Conservation (phyloP, 23 tunicate genomes). For the Aplidium turbinatum region DNA sequence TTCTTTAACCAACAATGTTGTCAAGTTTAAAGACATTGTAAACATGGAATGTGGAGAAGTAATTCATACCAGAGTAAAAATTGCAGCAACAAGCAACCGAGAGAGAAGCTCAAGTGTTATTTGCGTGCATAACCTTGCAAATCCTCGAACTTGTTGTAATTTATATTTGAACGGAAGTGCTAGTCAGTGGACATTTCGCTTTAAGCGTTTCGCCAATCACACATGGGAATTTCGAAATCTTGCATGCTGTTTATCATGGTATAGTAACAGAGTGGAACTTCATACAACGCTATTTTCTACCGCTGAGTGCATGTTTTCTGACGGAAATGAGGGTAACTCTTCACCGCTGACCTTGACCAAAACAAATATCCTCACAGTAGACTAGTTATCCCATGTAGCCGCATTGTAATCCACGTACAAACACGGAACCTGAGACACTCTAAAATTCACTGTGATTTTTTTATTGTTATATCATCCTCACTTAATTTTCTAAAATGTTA, state of each 20-base stretch:
- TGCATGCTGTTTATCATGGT: conserved; percentile 29
- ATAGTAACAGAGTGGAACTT: conserved; percentile 20
- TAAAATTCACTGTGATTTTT: too few relatives aligned
- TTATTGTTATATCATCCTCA: too few relatives aligned
- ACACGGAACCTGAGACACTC: too few relatives aligned
- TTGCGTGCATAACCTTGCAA: conserved; percentile 12
- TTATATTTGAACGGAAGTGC: conserved; percentile 62
- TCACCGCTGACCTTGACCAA: neutral
- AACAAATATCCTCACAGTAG: too few relatives aligned
- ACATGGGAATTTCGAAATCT: conserved; percentile 49
- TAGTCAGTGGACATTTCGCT: conserved; percentile 20
- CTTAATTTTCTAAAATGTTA: too few relatives aligned
- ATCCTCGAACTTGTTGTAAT: neutral
- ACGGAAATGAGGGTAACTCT: neutral
- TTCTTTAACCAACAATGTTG: neutral
- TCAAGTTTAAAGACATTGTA: neutral
- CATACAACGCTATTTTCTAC: conserved; percentile 59
- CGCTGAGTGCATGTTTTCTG: conserved; percentile 43
- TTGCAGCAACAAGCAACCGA: conserved; percentile 9
- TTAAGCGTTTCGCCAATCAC: conserved; percentile 19
- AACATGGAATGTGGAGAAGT: conserved; percentile 11
- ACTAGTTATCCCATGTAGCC: too few relatives aligned
- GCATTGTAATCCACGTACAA: too few relatives aligned
- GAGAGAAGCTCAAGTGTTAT: neutral
- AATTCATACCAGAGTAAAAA: conserved; percentile 18